Evolutionary conservation across 2,113 vertebrate genomes (phyloP), one percentile per base, ranked within the genome.

Genomic region (Elephantulus edwardii): DNA sequence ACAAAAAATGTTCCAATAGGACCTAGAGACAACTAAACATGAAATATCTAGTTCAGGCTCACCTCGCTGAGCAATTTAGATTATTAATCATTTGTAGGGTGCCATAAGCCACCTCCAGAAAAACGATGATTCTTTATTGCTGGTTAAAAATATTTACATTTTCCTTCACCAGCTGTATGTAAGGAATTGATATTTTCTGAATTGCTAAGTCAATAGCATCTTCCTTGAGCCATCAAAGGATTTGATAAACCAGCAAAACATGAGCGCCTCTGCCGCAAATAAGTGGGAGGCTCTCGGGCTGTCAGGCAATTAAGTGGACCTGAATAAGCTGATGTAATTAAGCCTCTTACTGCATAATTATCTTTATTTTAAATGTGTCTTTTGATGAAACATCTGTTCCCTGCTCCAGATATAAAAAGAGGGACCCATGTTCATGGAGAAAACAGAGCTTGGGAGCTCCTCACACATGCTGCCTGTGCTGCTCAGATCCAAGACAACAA

Each of bases 381-480:
- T 98, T 98, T 98, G 97, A 98, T 97, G 96, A 97, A 98, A 98
- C 98, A 98, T 97, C 98, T 98, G 98, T 97, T 98, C 96, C 96
- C 93, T 96, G 94, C 96, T 98, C 95, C 94, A 97, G 95, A 97
- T 97, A 97, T 98, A 95, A 98, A 98, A 98, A 97, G 96, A 96
- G 96, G 96, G 86, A 96, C 86, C 93, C 94, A 35, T 75, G 88
- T 95, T 93, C 92, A 93, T 8, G 91, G 97, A 95, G 95, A 94
- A 96, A 96, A 96, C 95, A 92, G 94, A 95, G 94, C 88, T 96
- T 79, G 44, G 48, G 86, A 97, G 96, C 92, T 95, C 75, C 83
- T 96, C 88, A 64, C 94, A 96, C 96, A 96, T 76, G 94, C 95
- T 94, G 89, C 81, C 87, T 46, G 87, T 95, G 88, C 92, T 95